phyloP scores from a whole-genome alignment of 2,888 invertebrate genomes.

The Trachelus iudaicus region DNA sequence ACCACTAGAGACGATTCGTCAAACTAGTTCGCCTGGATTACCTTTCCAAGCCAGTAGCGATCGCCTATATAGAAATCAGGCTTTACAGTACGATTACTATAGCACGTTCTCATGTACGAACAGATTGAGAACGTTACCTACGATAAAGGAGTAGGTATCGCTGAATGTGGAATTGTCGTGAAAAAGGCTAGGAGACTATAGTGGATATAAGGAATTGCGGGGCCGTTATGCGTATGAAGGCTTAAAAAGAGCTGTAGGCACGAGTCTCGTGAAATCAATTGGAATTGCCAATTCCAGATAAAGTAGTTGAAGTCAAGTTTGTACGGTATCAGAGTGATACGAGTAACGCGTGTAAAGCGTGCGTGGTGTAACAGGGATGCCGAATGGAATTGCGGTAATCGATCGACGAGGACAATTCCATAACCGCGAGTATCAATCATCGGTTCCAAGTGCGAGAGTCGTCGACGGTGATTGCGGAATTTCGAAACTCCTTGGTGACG shows the following conservation, averaged over 20 bases:
- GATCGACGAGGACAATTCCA: background rate
- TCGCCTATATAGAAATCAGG: background rate
- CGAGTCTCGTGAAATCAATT: background rate
- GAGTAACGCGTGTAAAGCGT: background rate
- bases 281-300: background rate
- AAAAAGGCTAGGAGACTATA: background rate
- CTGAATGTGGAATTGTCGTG: background rate
- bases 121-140: background rate
- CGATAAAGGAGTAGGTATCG: background rate
- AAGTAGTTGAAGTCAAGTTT: background rate
- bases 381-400: background rate
- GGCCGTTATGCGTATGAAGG: background rate
- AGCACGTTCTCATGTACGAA: background rate
- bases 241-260: background rate
- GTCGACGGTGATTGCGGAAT: background rate
- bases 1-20: background rate
- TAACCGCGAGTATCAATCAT: background rate
- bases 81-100: background rate
- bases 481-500: background rate
- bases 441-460: background rate
- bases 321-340: background rate
- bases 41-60: background rate
- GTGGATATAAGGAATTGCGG: background rate
- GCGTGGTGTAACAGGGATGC: background rate
- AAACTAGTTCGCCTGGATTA: slow-evolving; percentile 4